Evolutionary conservation across 2,797 vertebrate species (phyloP).

Genomic region (Gambusia yucatana): DNA sequence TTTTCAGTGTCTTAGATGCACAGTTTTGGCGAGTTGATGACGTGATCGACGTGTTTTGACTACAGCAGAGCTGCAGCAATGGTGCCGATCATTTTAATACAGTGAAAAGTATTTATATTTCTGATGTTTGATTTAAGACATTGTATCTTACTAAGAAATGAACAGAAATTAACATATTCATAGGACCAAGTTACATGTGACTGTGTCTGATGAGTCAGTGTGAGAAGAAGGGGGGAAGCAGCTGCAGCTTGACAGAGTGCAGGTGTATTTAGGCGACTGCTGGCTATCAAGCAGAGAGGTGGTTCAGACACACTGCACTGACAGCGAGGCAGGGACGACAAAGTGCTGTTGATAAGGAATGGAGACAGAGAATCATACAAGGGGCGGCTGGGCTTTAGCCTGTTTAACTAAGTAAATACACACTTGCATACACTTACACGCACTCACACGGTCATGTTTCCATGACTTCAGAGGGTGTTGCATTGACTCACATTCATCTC

Average conservation of each 20-base stretch:
- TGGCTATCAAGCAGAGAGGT: constrained; percentile 75
- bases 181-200: neutral
- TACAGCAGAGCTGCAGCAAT: neutral
- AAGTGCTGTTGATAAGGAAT: constrained; percentile 76
- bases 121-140: neutral
- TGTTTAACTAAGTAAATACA: constrained; percentile 47
- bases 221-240: neutral
- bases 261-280: constrained; percentile 70
- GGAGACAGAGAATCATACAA: constrained; percentile 70
- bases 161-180: neutral
- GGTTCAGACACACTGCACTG: constrained; percentile 74
- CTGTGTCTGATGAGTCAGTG: neutral
- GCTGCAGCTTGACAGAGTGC: constrained; percentile 60
- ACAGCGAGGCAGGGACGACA: constrained; percentile 72
- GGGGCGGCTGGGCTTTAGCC: constrained; percentile 47
- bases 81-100: neutral
- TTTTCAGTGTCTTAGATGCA: neutral
- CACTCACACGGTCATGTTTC: constrained; percentile 6
- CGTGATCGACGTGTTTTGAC: neutral
- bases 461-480: constrained; percentile 19
- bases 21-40: neutral
- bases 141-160: neutral
- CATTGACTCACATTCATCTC: constrained; percentile 14
- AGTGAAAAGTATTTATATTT: neutral
- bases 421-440: constrained; percentile 10